phyloP scores from a whole-genome alignment of 2,797 vertebrate genomes.

The Myotis daubentonii region DNA sequence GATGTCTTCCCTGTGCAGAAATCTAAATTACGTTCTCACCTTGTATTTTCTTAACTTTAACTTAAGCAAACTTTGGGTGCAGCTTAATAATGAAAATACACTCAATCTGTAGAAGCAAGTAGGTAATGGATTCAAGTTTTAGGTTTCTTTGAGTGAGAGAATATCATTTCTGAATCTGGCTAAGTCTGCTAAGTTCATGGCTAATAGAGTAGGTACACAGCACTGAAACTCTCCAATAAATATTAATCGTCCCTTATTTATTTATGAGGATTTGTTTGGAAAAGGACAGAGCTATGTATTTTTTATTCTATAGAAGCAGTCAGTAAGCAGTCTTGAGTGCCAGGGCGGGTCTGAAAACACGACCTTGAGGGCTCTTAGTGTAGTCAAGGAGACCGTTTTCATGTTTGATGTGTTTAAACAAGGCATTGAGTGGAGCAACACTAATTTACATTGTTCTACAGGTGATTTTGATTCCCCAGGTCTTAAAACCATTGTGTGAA shows the following conservation, averaged over 20 bases:
- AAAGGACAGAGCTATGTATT: background rate
- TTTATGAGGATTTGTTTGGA: background rate
- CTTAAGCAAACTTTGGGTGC: background rate
- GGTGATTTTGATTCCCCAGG: background rate
- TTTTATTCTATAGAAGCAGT: background rate
- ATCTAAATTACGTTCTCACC: background rate
- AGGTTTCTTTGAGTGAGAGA: background rate
- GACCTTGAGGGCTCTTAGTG: background rate
- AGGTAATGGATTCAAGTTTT: background rate
- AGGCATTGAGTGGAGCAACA: background rate
- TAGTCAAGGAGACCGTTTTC: background rate
- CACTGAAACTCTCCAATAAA: background rate
- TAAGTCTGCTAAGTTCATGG: background rate
- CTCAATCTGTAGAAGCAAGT: background rate
- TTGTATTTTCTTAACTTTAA: background rate
- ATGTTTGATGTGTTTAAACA: background rate
- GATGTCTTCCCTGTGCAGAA: background rate
- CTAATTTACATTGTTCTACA: background rate
- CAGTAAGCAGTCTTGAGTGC: background rate
- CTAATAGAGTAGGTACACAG: background rate
- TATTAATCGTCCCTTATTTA: background rate
- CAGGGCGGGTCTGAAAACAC: background rate
- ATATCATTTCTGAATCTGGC: background rate
- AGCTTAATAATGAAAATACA: background rate
- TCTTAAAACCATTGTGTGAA: background rate